Evolutionary conservation across 1,140 invertebrate genomes (phyloP), one percentile per base, ranked within the genome.

Genomic region (Drosophila prosaltans): DNA sequence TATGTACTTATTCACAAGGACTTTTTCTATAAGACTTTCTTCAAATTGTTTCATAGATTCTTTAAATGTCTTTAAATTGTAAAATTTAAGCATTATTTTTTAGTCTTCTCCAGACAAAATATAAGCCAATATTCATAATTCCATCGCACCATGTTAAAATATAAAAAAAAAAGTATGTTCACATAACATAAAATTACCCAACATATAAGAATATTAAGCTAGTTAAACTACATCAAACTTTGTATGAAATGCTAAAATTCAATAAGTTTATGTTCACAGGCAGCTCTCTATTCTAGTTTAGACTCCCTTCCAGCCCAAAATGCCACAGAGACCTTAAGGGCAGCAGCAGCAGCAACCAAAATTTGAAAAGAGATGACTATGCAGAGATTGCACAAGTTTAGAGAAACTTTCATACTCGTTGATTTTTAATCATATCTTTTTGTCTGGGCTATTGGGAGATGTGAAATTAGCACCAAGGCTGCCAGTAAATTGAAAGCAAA

Each of bases 401-500:
- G 74, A 77, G 59, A 69, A 77, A 70, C 74, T 77, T 77, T 77
- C 76, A 77, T 77, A 77, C 69, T 78, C 68, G 63, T 59, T 61
- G 63, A 39, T 51, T 54, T 62, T 43, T 57, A 45, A 43, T 30
- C 21, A 69, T 66, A 40, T 55, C 61, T 36, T 51, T 45, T 51
- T 60, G 61, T 32, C 51, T 43, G 72, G 65, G 41, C 80, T 62
- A 74, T 36, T 74, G 62, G 64, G 77, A 58, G 62, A 72, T 39
- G 77, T 64, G 45, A 63, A 76, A 82, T 81, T 81, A 81, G 74
- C 75, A 69, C 71, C 70, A 58, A 61, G 65, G 73, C 54, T 59
- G 78, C 67, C 81, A 45, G 81, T 74, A 88, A 86, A 86, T 86
- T 88, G 83, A 86, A 86, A 80, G 82, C 80, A 88, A 86, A 86